Evolutionary conservation across 2,113 vertebrate genomes (phyloP), one percentile per base, ranked within the genome.

Genomic region (Melanotaenia duboulayi): DNA sequence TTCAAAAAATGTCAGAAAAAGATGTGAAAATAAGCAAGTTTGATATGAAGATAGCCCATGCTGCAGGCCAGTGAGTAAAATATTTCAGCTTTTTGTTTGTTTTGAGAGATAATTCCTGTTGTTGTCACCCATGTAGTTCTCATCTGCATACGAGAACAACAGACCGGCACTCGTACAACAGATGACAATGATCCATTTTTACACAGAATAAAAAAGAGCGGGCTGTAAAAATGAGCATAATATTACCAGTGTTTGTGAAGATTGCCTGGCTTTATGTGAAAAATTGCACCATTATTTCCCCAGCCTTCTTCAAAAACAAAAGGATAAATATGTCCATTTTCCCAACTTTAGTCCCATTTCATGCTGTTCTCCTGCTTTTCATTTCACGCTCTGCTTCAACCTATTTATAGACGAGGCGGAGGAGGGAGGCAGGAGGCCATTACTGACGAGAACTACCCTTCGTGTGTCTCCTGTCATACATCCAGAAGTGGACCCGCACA

Each of bases 371-470:
- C 80, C 69, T 85, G 75, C 82, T 87, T 91, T 90, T 90, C 84
- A 91, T 93, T 92, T 93, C 90, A 92, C 87, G 86, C 87, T 92
- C 88, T 11, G 85, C 82, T 91, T 89, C 90, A 86, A 78, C 75
- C 85, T 92, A 88, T 92, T 93, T 92, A 89, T 91, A 82, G 87
- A 89, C 76, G 85, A 87, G 86, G 84, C 55, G 81, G 79, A 82
- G 79, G 75, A 78, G 57, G 35, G 54, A 55, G 40, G 73, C 71
- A 67, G 50, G 57, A 68, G 65, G 74, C 65, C 74, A 76, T 76
- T 76, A 70, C 74, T 76, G 59, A 70, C 14, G 11, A 56, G 44
- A 74, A 54, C 72, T 61, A 66, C 59, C 55, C 62, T 66, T 40
- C 22, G 42, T 65, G 49, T 54, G 49, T 66, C 50, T 54, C 50